Evolutionary conservation across 2,797 vertebrate species (phyloP).

Genomic region (Pseudochaenichthys georgianus): DNA sequence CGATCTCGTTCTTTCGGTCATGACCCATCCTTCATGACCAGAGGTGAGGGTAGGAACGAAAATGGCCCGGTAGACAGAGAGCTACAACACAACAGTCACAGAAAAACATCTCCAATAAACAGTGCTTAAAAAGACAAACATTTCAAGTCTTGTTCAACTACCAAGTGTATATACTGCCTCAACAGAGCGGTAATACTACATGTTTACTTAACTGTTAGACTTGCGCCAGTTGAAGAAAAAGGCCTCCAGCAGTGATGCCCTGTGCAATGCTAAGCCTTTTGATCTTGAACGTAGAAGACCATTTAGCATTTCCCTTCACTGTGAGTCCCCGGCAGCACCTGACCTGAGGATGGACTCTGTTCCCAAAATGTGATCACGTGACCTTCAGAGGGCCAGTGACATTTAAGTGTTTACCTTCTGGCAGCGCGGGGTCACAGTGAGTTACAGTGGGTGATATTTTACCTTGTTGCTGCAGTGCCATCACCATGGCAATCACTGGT

Average conservation of each 20-base stretch:
- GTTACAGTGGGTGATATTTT: conserved; percentile 38
- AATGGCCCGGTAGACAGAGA: no score
- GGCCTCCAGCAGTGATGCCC: background rate
- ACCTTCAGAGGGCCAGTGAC: conserved; percentile 45
- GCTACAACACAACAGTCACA: background rate
- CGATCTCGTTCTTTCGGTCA: no score
- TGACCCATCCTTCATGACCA: no score
- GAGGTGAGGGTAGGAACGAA: no score
- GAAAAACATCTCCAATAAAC: background rate
- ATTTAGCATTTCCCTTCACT: conserved; percentile 44
- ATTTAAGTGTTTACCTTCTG: conserved; percentile 61
- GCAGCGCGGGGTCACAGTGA: conserved; percentile 42
- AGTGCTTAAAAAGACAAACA: background rate
- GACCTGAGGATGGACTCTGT: conserved; percentile 10
- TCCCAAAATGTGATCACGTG: conserved; percentile 35
- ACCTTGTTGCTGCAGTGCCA: conserved; percentile 13
- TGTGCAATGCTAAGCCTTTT: conserved; percentile 25
- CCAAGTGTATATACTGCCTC: background rate
- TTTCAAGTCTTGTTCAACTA: background rate
- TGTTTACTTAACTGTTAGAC: background rate
- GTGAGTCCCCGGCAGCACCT: conserved; percentile 32
- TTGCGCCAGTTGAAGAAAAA: background rate
- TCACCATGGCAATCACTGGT: conserved; percentile 44
- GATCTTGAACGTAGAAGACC: conserved; percentile 48
- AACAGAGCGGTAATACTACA: background rate